These are phyloP conservation scores for Allolobophora icterica DNA, from an alignment of 2,888 invertebrate genomes.

Conservation along the genomic window DNA sequence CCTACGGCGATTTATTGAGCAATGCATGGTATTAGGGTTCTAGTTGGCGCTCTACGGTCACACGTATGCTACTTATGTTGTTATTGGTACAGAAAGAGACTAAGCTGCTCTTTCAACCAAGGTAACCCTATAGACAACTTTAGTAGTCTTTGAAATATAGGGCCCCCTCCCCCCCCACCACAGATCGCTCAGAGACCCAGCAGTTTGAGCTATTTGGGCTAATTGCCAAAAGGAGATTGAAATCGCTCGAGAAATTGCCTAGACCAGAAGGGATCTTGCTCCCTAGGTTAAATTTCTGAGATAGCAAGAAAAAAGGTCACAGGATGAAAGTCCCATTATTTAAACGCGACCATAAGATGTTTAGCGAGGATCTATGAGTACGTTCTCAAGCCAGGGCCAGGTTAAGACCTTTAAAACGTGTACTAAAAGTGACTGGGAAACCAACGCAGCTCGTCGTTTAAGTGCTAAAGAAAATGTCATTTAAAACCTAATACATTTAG, in stretches of 20 bases:
- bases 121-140: too few relatives aligned
- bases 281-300: not conserved
- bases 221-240: not conserved
- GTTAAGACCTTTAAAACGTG: not conserved
- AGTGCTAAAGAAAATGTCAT: not conserved
- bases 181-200: too few relatives aligned
- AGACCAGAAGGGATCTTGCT: not conserved
- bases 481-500: not conserved
- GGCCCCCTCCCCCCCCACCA: too few relatives aligned
- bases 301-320: not conserved
- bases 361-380: not conserved
- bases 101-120: too few relatives aligned
- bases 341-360: not conserved
- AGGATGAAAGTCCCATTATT: not conserved
- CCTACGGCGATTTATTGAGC: too few relatives aligned
- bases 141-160: too few relatives aligned
- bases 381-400: not conserved
- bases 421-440: too few relatives aligned
- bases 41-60: not conserved
- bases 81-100: too few relatives aligned
- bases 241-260: not conserved
- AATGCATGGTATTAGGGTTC: not conserved
- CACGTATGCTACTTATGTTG: not conserved
- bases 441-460: too few relatives aligned
- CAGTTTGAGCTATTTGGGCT: too few relatives aligned